Evolutionary conservation across 2,113 vertebrate genomes (phyloP).

Genomic region (Chaetodon trifascialis): DNA sequence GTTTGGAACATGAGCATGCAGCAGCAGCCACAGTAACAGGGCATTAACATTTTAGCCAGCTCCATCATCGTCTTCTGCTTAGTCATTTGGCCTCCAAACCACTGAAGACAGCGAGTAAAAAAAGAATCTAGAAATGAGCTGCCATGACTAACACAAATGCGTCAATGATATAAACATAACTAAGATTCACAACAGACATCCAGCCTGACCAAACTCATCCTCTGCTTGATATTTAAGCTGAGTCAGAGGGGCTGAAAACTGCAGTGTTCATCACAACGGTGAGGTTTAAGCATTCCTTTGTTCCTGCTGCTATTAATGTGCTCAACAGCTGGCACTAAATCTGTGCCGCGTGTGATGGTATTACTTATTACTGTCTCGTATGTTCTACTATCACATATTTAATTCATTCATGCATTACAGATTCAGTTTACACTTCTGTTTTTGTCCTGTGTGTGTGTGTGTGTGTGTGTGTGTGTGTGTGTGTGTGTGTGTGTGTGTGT

Average conservation of each 20-base stretch:
- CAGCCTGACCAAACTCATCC: background rate
- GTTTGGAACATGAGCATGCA: constrained; percentile 24
- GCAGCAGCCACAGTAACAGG: constrained; percentile 13
- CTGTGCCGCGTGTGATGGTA: constrained; percentile 39
- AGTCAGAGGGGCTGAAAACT: constrained; percentile 17
- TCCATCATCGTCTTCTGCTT: constrained; percentile 12
- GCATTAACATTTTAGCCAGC: constrained; percentile 41
- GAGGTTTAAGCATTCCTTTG: constrained; percentile 18
- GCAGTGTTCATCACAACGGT: constrained; percentile 30
- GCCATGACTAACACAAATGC: background rate
- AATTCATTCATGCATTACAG: constrained; percentile 42
- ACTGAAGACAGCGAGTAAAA: constrained; percentile 10
- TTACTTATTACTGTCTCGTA: constrained; percentile 31
- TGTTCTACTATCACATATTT: constrained; percentile 46
- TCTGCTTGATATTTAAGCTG: constrained; percentile 1
- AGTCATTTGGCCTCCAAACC: constrained; percentile 19
- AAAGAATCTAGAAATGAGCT: background rate
- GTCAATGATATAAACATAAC: constrained; percentile 23
- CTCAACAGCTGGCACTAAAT: constrained; percentile 50
- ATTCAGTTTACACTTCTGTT: constrained; percentile 24
- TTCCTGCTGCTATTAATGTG: constrained; percentile 40
- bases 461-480: background rate
- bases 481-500: background rate
- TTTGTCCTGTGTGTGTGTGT: constrained; percentile 1
- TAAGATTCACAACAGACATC: background rate